Conservation (phyloP, 1,140 invertebrate species). For the Scylla paramamosain region DNA sequence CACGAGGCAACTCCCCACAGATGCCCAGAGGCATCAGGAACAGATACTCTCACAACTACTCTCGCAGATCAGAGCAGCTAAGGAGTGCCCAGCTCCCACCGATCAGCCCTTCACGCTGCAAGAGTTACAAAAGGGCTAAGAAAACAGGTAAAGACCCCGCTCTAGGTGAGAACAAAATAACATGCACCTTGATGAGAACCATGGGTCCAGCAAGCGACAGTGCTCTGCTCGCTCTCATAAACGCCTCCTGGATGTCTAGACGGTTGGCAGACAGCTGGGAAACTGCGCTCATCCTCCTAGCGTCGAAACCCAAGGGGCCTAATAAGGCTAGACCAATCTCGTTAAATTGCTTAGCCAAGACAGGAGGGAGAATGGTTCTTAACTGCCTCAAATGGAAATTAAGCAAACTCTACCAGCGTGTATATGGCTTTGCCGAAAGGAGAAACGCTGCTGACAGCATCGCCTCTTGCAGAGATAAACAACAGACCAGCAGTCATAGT, state of each 20-base stretch:
- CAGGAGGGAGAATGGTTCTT: too few relatives aligned
- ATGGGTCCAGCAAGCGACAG: not conserved
- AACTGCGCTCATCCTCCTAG: not conserved
- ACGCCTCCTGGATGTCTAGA: constrained; percentile 1
- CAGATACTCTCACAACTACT: not conserved
- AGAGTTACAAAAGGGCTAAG: not conserved
- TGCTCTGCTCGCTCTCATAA: not conserved
- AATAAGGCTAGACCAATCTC: not conserved
- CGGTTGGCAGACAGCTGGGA: not conserved
- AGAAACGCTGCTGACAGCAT: too few relatives aligned
- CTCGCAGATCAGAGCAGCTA: not conserved
- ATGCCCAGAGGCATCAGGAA: not conserved
- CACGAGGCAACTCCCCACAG: not conserved
- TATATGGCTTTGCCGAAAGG: too few relatives aligned
- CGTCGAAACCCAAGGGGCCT: not conserved
- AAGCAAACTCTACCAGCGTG: too few relatives aligned
- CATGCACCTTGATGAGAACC: not conserved
- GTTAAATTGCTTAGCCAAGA: too few relatives aligned
- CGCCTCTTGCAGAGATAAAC: too few relatives aligned
- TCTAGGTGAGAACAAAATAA: not conserved
- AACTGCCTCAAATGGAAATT: too few relatives aligned
- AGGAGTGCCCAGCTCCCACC: too few relatives aligned
- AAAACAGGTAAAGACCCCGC: too few relatives aligned
- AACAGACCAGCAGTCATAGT: too few relatives aligned
- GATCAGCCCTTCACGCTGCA: not conserved